phyloP scores from a whole-genome alignment of 1,140 invertebrate species.

The Drosophila bocki region DNA sequence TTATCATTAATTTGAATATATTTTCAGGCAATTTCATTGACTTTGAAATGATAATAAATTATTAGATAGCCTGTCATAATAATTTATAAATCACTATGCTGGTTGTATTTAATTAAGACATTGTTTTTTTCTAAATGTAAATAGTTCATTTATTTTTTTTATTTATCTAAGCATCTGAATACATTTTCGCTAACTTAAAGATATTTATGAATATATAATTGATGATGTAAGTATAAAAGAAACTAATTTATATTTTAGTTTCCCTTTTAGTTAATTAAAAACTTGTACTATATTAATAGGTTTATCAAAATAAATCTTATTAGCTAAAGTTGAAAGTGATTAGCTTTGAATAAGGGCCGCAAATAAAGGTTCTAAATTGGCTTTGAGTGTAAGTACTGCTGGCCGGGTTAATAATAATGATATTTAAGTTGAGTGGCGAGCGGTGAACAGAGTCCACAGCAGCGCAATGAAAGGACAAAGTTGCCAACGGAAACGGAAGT shows the following conservation, averaged over 20 bases:
- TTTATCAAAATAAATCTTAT: too few relatives aligned
- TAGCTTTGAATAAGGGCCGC: background rate
- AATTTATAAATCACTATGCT: background rate
- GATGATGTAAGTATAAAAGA: background rate
- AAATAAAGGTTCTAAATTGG: background rate
- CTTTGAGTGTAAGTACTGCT: conserved; percentile 36
- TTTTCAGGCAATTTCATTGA: background rate
- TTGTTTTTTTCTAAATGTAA: background rate
- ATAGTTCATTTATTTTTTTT: background rate
- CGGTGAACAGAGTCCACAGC: conserved; percentile 15
- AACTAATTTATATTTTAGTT: background rate
- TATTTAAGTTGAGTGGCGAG: conserved; percentile 63
- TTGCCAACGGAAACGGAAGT: conserved; percentile 80
- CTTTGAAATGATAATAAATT: background rate
- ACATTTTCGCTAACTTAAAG: background rate
- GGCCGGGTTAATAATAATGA: conserved; percentile 79
- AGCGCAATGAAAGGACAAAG: conserved; percentile 69
- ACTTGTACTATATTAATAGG: background rate
- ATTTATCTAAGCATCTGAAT: background rate
- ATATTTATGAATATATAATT: too few relatives aligned
- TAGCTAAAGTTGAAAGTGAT: background rate
- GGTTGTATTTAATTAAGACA: background rate
- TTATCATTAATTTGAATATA: background rate
- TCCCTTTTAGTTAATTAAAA: background rate
- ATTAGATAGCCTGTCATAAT: background rate